Conservation (phyloP, 2,888 invertebrate species). For the Morpho deidamia region DNA sequence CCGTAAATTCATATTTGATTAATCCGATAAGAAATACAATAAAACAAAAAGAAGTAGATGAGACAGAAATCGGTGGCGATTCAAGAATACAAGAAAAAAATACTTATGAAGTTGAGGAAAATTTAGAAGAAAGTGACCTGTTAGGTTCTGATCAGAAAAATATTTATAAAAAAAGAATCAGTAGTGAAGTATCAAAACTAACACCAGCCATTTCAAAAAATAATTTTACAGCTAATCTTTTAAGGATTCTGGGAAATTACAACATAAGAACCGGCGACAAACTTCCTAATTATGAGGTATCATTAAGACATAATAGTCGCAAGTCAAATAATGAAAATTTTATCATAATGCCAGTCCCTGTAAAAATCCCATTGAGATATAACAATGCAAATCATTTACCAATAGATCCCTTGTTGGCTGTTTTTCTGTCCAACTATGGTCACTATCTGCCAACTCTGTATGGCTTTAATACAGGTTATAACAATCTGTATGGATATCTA, state of each 20-base stretch:
- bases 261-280: slow-evolving; percentile 47
- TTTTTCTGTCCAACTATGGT: slow-evolving; percentile 81
- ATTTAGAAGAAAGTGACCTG: slow-evolving; percentile 11
- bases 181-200: slow-evolving; percentile 1
- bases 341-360: slow-evolving; percentile 28
- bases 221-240: slow-evolving; percentile 25
- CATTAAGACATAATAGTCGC: slow-evolving; percentile 32
- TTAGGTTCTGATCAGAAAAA: slow-evolving; percentile 15
- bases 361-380: slow-evolving; percentile 42
- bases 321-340: slow-evolving; percentile 25
- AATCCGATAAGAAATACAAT: background rate
- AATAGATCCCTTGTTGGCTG: slow-evolving; percentile 78
- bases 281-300: slow-evolving; percentile 51
- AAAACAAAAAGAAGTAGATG: background rate
- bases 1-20: background rate
- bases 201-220: background rate
- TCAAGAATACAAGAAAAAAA: background rate
- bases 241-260: slow-evolving; percentile 49
- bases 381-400: slow-evolving; percentile 78
- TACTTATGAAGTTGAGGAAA: slow-evolving; percentile 44
- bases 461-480: slow-evolving; percentile 51
- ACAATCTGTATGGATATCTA: slow-evolving; percentile 79
- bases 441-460: slow-evolving; percentile 69
- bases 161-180: slow-evolving; percentile 1
- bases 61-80: background rate